Evolutionary conservation across 1,140 invertebrate species (phyloP), one percentile per base, ranked within the genome.

Genomic region (Tetragnatha versicolor): DNA sequence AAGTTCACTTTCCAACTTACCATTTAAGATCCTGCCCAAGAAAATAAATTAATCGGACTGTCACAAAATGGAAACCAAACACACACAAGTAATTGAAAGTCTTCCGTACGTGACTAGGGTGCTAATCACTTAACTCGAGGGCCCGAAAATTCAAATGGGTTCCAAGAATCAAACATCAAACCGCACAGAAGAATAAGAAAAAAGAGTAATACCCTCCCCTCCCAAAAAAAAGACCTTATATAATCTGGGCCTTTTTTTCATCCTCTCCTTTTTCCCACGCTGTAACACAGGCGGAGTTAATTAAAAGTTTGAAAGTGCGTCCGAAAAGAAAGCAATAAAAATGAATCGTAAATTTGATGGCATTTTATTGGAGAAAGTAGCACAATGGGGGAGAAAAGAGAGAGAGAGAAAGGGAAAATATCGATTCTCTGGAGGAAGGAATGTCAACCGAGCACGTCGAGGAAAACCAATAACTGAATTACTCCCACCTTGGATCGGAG

Each of bases 381-480:
- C 3, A 68, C 33, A 29, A 51, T 31, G 65, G 45, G 29, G 42
- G 22, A 25, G 31, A 61, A 22, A 17, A 20, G 47, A n/a, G 31
- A 47, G 37, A 35, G 42, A 31, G 51, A 68, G 20, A 49, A 51
- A 35, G 35, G 22, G 29, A 17, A 33, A 39, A 53, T 72, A 72
- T 72, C 68, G 68, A 72, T 72, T 72, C 27, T 35, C 58, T 27
- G 33, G 27, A 55, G 35, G 20, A 58, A 27, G 27, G 68, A 72
- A 55, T 72, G 68, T 72, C 68, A 72, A 72, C 68, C 33, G 68
- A 65, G 61, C 61, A 17, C 39, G 61, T 65, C 61, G 61, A 58
- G 6, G 68, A 72, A 72, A 72, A 72, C 68, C 68, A 72, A 72
- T 72, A 72, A 72, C 68, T 72, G 53, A 72, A 72, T 72, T 72